Evolutionary conservation across 2,888 invertebrate genomes (phyloP).

Genomic region (Trachelus troglodyta): DNA sequence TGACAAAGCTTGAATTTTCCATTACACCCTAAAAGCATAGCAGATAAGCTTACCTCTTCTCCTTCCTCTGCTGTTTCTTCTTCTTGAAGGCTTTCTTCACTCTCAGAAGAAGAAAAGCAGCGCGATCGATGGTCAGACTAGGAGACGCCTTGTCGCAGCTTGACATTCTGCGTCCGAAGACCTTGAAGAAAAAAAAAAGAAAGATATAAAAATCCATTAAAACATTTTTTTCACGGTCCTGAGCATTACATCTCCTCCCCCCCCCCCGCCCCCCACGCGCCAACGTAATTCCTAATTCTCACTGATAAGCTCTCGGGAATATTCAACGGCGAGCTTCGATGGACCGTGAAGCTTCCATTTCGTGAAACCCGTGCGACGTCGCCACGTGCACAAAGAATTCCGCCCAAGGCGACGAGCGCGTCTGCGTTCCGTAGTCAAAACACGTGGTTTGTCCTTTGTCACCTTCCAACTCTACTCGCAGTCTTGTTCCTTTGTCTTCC

Average conservation of each 20-base stretch:
- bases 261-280: no score
- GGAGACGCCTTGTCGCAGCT: slow-evolving; percentile 69
- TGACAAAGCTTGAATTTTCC: neutral
- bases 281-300: neutral
- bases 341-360: neutral
- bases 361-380: neutral
- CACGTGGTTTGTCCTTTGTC: neutral
- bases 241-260: neutral
- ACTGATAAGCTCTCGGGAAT: neutral
- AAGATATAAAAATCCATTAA: neutral
- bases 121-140: slow-evolving; percentile 86
- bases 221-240: neutral
- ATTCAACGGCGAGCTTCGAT: neutral
- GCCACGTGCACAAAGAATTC: neutral
- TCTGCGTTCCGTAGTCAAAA: neutral
- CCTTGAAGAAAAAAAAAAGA: slow-evolving; percentile 30
- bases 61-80: slow-evolving; percentile 87
- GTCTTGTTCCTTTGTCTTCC: no score
- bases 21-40: neutral
- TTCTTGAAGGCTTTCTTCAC: slow-evolving; percentile 92
- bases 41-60: slow-evolving; percentile 76
- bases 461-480: neutral
- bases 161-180: slow-evolving; percentile 59
- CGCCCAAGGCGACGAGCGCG: no score
- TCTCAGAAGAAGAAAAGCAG: slow-evolving; percentile 86